Evolutionary conservation across 37 sponge, comb jelly and placozoan species (phyloP), one percentile per base, ranked within the genome.

Genomic region (Halisarca cf. caerulea): DNA sequence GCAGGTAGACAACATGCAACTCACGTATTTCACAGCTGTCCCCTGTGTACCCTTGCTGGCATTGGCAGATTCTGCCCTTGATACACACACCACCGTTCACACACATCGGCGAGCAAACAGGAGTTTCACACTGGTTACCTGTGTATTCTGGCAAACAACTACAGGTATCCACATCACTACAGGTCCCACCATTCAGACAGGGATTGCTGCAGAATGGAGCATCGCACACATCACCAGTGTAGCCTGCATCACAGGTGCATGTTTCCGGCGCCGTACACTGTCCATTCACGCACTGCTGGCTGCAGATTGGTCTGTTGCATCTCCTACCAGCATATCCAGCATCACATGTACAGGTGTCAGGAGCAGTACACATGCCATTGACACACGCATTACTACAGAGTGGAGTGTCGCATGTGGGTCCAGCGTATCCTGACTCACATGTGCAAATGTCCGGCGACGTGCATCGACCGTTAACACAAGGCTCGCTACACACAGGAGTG

Each of bases 131-230:
- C 25, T 2, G 1, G 23, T 18, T 37, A 0, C 77, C 77, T 25
- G 1, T 74, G 45, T 36, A 74, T 17, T 41, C 77, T 39, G 0
- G 8, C 2, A 44, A 41, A 62, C 77, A 74, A 24, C 44, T 74
- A 37, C 77, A 74, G 38, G 24, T 40, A 40, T 74, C 36, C 0
- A 25, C 25, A 15, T 21, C 43, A 4, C 44, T 74, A 38, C 77
- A 74, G 77, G 2, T 30, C 1, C 44, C 77, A 41, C 77, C 77
- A 41, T 74, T 74, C n/a, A 39, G n/a, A 24, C 77, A 74, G 21
- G 42, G 21, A 8, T 18, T 17, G 1, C 2, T 4, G 6, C 77
- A 74, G 44, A 74, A 9, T 37, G 77, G 77, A 4, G 36, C 44
- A 1, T 40, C 25, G 24, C 77, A 74, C 25, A 0, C 3, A 2